Evolutionary conservation across 2,113 vertebrate species (phyloP).

Genomic region (Chascanopsetta lugubris): DNA sequence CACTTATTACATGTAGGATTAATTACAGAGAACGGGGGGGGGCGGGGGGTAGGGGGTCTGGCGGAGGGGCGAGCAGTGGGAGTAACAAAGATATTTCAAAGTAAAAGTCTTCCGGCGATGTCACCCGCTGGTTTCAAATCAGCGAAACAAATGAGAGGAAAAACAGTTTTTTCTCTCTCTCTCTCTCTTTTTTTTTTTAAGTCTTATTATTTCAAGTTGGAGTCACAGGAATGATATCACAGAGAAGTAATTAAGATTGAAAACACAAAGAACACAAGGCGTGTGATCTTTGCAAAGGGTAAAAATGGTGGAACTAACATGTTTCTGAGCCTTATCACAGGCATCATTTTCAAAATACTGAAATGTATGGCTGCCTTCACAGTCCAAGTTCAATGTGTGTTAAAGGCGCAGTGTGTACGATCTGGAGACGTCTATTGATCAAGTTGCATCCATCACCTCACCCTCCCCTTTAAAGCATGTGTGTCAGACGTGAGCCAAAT

Average conservation of each 20-base stretch:
- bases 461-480: no score
- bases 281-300: neutral
- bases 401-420: no score
- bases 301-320: neutral
- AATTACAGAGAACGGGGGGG: conserved; percentile 55
- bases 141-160: conserved; percentile 1
- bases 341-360: neutral
- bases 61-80: neutral
- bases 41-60: neutral
- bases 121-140: conserved; percentile 10
- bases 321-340: conserved; percentile 3
- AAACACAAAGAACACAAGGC: neutral
- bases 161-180: neutral
- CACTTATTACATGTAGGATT: conserved; percentile 46
- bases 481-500: no score
- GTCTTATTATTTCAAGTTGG: neutral
- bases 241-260: neutral
- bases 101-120: conserved; percentile 4
- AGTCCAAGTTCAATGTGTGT: no score
- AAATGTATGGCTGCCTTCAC: neutral
- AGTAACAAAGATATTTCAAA: conserved; percentile 17
- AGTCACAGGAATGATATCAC: neutral
- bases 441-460: no score
- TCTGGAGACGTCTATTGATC: no score
- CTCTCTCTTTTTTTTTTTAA: neutral